A percentile compares a stretch with the other conserved stretches of the same genome.
Conservation (phyloP, 2,797 vertebrate genomes). For the Scleropages formosus region DNA sequence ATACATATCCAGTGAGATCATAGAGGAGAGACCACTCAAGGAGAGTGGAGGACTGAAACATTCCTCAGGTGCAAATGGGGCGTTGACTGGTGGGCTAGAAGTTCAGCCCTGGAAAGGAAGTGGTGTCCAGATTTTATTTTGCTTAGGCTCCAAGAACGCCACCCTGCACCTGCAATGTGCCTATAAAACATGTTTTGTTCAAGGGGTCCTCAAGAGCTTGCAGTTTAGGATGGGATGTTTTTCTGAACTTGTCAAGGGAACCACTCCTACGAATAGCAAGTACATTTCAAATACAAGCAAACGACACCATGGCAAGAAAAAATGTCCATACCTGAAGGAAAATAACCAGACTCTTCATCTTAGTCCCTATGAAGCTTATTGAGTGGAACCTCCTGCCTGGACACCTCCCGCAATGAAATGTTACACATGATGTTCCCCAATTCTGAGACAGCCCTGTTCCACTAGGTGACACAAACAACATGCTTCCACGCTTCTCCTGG, state of each 20-base stretch:
- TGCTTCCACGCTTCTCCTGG: neutral
- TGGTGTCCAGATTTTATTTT: neutral
- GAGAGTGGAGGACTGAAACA: neutral
- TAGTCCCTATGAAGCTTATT: no score
- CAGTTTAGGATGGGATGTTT: no score
- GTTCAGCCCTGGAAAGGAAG: neutral
- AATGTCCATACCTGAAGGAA: neutral
- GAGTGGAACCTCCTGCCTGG: no score
- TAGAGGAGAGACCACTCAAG: neutral
- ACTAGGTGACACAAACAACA: neutral
- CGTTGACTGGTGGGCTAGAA: no score
- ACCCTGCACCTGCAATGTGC: no score
- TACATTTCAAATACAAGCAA: neutral
- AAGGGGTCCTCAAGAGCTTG: no score
- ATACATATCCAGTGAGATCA: neutral
- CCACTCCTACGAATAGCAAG: no score
- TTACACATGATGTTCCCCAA: neutral
- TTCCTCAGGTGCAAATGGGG: constrained; percentile 1
- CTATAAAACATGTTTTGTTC: no score
- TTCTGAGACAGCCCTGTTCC: neutral
- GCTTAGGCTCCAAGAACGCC: no score
- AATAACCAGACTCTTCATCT: no score
- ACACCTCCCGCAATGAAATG: neutral
- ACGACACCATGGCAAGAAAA: neutral
- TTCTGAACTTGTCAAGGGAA: no score